Evolutionary conservation across 2,888 invertebrate genomes (phyloP).

Genomic region (Nomada hirtipes): DNA sequence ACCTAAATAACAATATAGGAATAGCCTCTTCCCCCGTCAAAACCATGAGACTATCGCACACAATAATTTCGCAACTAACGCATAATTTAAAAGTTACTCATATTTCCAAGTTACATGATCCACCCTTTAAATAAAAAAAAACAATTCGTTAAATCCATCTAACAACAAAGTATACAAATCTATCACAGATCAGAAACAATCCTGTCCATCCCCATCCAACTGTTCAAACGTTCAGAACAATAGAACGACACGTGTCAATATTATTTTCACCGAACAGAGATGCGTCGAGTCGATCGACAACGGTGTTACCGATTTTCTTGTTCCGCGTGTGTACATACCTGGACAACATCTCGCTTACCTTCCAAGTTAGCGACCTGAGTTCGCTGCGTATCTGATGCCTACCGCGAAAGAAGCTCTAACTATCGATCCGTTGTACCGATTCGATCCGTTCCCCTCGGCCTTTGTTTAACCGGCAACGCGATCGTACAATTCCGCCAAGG

Average conservation of each 20-base stretch:
- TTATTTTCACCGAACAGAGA: neutral
- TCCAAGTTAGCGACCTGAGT: conserved; percentile 41
- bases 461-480: conserved; percentile 36
- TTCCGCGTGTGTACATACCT: neutral
- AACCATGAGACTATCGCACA: no score
- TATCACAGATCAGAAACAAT: neutral
- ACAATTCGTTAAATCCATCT: neutral
- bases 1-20: no score
- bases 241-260: neutral
- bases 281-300: neutral
- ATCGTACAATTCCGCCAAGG: conserved; percentile 74
- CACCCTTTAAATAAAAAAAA: no score
- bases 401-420: conserved; percentile 25
- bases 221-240: neutral
- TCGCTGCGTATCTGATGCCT: conserved; percentile 27
- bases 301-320: neutral
- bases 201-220: neutral
- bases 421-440: conserved; percentile 1
- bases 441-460: neutral
- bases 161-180: neutral
- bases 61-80: no score
- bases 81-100: neutral
- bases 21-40: no score
- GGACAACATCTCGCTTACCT: conserved; percentile 31
- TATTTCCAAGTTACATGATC: no score